Evolutionary conservation across 2,113 vertebrate genomes (phyloP).

Genomic region (Nyctereutes procyonoides): DNA sequence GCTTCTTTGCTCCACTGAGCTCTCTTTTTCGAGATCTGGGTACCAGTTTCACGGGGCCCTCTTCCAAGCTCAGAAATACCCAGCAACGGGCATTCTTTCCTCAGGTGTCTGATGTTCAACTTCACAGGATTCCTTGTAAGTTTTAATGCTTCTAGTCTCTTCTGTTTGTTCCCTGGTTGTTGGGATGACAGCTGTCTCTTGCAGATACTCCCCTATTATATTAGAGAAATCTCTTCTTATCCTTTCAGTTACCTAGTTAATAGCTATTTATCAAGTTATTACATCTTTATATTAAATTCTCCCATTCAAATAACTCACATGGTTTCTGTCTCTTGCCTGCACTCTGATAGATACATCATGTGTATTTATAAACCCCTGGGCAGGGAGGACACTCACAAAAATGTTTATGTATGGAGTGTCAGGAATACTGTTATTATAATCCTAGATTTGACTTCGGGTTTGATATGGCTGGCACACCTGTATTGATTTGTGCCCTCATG

Average conservation of each 20-base stretch:
- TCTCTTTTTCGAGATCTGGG: background rate
- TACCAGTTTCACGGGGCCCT: background rate
- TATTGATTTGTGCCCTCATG: background rate
- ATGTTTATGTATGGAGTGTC: background rate
- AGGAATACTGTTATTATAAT: background rate
- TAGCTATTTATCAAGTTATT: background rate
- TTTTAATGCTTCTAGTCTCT: background rate
- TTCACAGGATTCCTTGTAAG: background rate
- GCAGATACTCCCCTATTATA: background rate
- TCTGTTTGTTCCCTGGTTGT: background rate
- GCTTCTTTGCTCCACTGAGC: background rate
- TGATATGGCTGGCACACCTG: background rate
- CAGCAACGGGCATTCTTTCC: background rate
- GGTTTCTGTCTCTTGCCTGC: background rate
- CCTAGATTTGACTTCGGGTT: background rate
- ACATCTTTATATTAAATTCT: background rate
- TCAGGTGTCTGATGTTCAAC: background rate
- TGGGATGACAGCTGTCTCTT: background rate
- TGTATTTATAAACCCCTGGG: background rate
- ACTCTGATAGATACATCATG: background rate
- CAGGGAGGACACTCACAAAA: background rate
- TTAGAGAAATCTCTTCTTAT: background rate
- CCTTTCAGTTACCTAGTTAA: background rate
- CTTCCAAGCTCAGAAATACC: background rate
- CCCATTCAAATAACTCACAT: background rate